phyloP scores from a whole-genome alignment of 1,140 invertebrate species.

The Hermetia illucens region DNA sequence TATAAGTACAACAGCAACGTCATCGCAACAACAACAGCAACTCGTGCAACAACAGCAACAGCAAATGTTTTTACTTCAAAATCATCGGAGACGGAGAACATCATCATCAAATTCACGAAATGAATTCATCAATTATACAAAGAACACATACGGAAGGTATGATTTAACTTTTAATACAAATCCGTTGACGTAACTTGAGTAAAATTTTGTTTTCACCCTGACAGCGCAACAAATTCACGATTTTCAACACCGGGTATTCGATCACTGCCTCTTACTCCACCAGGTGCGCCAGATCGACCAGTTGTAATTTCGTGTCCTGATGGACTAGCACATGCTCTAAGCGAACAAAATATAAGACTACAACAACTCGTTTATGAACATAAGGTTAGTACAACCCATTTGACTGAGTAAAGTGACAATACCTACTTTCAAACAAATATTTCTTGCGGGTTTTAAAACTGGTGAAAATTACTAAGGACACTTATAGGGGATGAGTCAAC shows the following conservation, averaged over 20 bases:
- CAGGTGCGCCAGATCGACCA: slow-evolving; percentile 14
- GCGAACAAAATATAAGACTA: slow-evolving; percentile 62
- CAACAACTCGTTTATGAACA: slow-evolving; percentile 66
- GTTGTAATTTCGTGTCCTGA: slow-evolving; percentile 42
- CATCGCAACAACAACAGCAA: slow-evolving; percentile 2
- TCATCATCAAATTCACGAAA: slow-evolving; percentile 10
- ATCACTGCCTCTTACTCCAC: slow-evolving; percentile 23
- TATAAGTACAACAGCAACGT: no score
- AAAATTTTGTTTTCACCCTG: not conserved
- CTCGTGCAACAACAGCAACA: no score
- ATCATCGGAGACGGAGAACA: slow-evolving; percentile 9
- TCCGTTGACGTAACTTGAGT: not conserved
- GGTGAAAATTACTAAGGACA: no score
- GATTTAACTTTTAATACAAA: not conserved
- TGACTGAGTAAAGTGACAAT: not conserved
- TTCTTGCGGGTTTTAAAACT: no score
- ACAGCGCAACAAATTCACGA: not conserved
- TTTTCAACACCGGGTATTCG: slow-evolving; percentile 12
- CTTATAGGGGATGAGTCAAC: no score
- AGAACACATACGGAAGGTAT: slow-evolving; percentile 9
- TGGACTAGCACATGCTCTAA: slow-evolving; percentile 61
- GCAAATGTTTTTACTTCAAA: no score
- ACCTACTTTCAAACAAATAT: no score
- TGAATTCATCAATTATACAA: slow-evolving; percentile 1
- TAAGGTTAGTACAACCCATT: slow-evolving; percentile 37